These are phyloP conservation scores for Leucophora obtusa DNA, from an alignment of 2,888 invertebrate genomes.

Conservation along the genomic window DNA sequence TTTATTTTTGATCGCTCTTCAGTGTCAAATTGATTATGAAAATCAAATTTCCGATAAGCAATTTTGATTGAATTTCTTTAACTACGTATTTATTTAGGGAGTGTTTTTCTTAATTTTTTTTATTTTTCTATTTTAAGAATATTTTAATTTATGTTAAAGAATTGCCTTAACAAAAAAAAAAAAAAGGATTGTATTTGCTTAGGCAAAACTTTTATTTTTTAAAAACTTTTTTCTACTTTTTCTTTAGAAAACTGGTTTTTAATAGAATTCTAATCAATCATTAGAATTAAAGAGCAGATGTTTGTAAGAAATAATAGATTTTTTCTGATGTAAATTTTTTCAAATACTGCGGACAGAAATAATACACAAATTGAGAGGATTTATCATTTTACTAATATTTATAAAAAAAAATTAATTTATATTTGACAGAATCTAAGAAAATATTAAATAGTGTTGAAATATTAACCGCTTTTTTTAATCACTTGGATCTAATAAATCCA, in stretches of 20 bases:
- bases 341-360: too few species aligned
- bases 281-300: slow-evolving; percentile 39
- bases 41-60: slow-evolving; percentile 49
- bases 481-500: too few species aligned
- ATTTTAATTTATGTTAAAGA: slow-evolving; percentile 38
- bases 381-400: too few species aligned
- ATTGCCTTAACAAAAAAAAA: background rate
- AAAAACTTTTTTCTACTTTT: background rate
- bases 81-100: slow-evolving; percentile 45
- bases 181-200: slow-evolving; percentile 54
- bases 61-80: slow-evolving; percentile 43
- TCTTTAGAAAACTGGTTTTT: slow-evolving; percentile 49
- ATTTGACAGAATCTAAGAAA: too few species aligned
- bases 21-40: slow-evolving; percentile 57
- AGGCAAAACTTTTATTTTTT: slow-evolving; percentile 19
- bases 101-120: slow-evolving; percentile 16
- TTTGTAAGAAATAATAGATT: slow-evolving; percentile 17
- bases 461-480: too few species aligned
- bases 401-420: too few species aligned
- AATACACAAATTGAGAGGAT: too few species aligned
- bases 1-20: slow-evolving; percentile 40
- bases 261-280: slow-evolving; percentile 37
- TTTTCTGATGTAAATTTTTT: background rate
- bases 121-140: slow-evolving; percentile 15
- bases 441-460: too few species aligned